Evolutionary conservation across 1,140 invertebrate species (phyloP).

Genomic region (Bombyx mandarina): DNA sequence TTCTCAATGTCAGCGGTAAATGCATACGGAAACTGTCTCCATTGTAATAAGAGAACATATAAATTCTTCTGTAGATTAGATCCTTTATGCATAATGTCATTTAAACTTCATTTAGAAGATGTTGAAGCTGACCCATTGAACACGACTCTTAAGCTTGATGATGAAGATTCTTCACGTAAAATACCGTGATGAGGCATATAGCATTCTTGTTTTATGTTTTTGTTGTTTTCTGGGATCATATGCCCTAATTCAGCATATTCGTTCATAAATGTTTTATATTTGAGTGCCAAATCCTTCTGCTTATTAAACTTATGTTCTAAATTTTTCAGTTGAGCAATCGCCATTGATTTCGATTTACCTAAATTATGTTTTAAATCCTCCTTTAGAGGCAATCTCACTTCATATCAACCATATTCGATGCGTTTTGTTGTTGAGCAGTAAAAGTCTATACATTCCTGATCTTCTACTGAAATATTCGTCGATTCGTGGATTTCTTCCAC

Average conservation of each 20-base stretch:
- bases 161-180: constrained; percentile 8
- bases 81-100: too few relatives aligned
- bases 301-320: constrained; percentile 16
- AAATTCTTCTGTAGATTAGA: too few relatives aligned
- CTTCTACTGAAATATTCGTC: constrained; percentile 12
- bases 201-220: neutral
- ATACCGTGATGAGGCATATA: too few relatives aligned
- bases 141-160: constrained; percentile 49
- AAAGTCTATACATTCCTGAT: constrained; percentile 13
- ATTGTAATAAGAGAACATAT: constrained; percentile 8
- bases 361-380: constrained; percentile 7
- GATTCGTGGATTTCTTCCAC: constrained; percentile 15
- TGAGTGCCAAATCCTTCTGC: constrained; percentile 7
- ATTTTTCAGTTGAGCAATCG: constrained; percentile 19
- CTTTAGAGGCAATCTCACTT: constrained; percentile 14
- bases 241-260: constrained; percentile 6
- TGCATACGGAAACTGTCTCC: constrained; percentile 24
- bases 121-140: constrained; percentile 45
- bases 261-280: constrained; percentile 13
- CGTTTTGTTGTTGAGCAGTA: constrained; percentile 15
- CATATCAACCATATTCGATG: constrained; percentile 11
- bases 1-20: constrained; percentile 30
- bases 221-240: neutral
- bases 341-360: constrained; percentile 12
- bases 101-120: constrained; percentile 11